phyloP scores from a whole-genome alignment of 2,797 vertebrate species.

The Hydrophis major region DNA sequence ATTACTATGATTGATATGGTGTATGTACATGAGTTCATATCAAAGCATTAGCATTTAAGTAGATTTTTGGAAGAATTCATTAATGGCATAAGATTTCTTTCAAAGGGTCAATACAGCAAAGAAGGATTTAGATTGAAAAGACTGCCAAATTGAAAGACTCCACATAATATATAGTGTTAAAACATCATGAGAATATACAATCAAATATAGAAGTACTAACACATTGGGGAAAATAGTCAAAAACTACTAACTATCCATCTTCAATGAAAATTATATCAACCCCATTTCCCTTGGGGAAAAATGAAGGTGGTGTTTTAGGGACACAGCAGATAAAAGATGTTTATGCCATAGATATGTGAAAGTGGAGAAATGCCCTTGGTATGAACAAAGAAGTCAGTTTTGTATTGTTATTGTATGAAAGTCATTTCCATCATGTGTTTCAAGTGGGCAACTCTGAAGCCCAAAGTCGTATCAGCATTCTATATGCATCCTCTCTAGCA shows the following conservation, averaged over 20 bases:
- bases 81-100: not conserved
- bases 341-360: not conserved
- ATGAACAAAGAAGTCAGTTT: not conserved
- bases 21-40: not conserved
- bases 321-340: not conserved
- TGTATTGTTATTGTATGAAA: not conserved
- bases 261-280: not conserved
- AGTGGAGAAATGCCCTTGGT: not conserved
- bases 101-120: not conserved
- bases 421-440: not conserved
- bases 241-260: not conserved
- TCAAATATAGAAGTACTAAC: not conserved
- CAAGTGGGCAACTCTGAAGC: not conserved
- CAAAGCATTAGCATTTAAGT: not conserved
- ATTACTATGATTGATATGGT: not conserved
- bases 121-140: not conserved
- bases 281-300: not conserved
- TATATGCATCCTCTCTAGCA: not conserved
- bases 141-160: not conserved
- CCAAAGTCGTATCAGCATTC: not conserved
- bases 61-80: not conserved
- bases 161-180: not conserved
- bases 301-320: not conserved
- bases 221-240: not conserved
- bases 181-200: not conserved